A percentile compares a stretch with the other conserved stretches of the same genome.
Conservation (phyloP, 2,797 vertebrate genomes). For the Coilia nasus region DNA sequence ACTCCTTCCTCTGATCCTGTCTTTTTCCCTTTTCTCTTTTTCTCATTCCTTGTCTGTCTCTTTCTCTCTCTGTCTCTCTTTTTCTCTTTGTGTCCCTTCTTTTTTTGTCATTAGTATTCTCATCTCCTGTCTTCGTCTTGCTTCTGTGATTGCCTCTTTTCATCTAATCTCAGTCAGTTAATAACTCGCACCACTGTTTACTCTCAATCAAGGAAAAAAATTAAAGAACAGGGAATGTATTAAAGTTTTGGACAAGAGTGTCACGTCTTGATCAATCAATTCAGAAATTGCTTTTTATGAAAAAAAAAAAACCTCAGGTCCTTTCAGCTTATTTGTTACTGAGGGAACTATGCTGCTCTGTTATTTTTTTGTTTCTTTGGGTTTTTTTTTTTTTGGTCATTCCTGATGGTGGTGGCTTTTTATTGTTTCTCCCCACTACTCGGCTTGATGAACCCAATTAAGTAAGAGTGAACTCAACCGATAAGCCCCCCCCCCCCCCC, state of each 20-base stretch:
- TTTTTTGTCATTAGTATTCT: constrained; percentile 10
- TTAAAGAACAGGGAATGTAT: not conserved
- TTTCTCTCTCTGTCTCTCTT: constrained; percentile 32
- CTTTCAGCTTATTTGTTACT: not conserved
- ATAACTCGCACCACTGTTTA: not conserved
- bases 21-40: constrained; percentile 1
- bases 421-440: constrained; percentile 37
- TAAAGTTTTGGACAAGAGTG: constrained; percentile 16
- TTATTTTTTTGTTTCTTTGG: not conserved
- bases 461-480: constrained; percentile 43
- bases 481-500: constrained; percentile 38
- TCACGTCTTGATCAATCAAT: constrained; percentile 8
- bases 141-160: constrained; percentile 11
- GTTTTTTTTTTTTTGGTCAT: not conserved
- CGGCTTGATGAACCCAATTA: constrained; percentile 56
- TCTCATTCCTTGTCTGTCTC: not conserved
- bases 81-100: constrained; percentile 25
- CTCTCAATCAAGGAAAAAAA: not conserved
- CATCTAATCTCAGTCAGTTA: not conserved
- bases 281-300: constrained; percentile 5
- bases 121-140: constrained; percentile 15
- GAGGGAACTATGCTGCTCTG: not conserved
- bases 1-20: not conserved
- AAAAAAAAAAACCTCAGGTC: not conserved
- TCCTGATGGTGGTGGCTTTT: constrained; percentile 28